A percentile compares a stretch with the other conserved stretches of the same genome.
phyloP scores from a whole-genome alignment of 2,888 invertebrate species.

The Cheilosia impressa region DNA sequence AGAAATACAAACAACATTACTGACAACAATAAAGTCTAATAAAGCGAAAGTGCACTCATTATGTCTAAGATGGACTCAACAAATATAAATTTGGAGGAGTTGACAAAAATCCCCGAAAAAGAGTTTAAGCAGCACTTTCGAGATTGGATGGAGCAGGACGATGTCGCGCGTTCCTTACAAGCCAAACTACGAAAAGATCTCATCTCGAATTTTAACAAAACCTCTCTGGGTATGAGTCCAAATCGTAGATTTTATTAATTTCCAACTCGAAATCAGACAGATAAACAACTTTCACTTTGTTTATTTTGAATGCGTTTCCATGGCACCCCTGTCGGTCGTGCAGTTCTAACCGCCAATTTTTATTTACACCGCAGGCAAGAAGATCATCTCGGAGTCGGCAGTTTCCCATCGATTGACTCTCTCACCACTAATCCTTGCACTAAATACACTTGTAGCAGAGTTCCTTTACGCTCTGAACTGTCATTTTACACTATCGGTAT shows the following conservation, averaged over 20 bases:
- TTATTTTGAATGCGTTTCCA: slow-evolving; percentile 57
- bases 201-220: slow-evolving; percentile 81
- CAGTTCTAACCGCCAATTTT: slow-evolving; percentile 48
- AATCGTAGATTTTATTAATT: neutral
- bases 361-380: slow-evolving; percentile 76
- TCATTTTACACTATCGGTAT: slow-evolving; percentile 82
- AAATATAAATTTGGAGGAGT: slow-evolving; percentile 78
- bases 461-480: slow-evolving; percentile 82
- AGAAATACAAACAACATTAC: neutral
- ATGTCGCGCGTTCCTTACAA: slow-evolving; percentile 80
- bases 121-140: slow-evolving; percentile 82
- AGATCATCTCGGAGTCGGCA: slow-evolving; percentile 77
- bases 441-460: slow-evolving; percentile 83
- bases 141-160: slow-evolving; percentile 82
- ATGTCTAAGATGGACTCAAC: slow-evolving; percentile 59
- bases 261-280: neutral
- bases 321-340: slow-evolving; percentile 31
- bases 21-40: neutral
- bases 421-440: slow-evolving; percentile 79
- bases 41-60: neutral
- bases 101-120: slow-evolving; percentile 80
- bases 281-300: slow-evolving; percentile 28
- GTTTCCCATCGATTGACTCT: slow-evolving; percentile 77
- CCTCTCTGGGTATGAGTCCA: slow-evolving; percentile 79
- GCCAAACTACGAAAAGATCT: slow-evolving; percentile 81